Percentiles rank a stretch among this genome's conserved stretches.
These are phyloP conservation scores for Spea bombifrons DNA, from an alignment of 2,113 vertebrate species.

Conservation along the genomic window DNA sequence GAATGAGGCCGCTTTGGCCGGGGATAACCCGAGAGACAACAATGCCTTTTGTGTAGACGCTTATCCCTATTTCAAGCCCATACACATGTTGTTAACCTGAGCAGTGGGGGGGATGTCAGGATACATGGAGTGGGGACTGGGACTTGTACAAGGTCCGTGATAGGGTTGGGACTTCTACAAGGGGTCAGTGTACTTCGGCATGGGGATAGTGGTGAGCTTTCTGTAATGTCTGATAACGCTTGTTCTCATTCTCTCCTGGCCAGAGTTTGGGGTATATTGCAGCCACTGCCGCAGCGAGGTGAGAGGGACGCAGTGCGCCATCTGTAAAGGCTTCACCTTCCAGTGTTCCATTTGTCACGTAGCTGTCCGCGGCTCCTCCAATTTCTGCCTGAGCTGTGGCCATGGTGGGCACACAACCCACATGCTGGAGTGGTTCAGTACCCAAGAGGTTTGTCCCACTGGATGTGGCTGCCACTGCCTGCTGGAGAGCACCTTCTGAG, in stretches of 20 bases:
- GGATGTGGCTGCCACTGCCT: constrained; percentile 95
- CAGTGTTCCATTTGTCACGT: constrained; percentile 96
- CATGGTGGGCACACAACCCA: constrained; percentile 94
- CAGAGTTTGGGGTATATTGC: constrained; percentile 95
- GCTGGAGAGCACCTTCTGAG: constrained; percentile 91
- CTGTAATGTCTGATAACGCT: too few species aligned
- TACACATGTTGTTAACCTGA: too few species aligned
- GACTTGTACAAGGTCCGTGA: too few species aligned
- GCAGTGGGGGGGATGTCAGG: too few species aligned
- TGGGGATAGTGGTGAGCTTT: too few species aligned
- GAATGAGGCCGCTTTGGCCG: too few species aligned
- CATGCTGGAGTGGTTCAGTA: constrained; percentile 98
- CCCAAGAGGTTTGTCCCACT: constrained; percentile 90
- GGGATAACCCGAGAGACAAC: too few species aligned
- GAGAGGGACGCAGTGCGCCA: constrained; percentile 85
- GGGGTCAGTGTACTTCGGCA: too few species aligned
- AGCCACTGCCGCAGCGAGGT: constrained; percentile 93
- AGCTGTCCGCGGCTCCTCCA: constrained; percentile 90
- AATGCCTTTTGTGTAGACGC: too few species aligned
- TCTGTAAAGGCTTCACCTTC: constrained; percentile 94
- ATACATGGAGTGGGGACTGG: too few species aligned
- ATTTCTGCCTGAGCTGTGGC: constrained; percentile 94
- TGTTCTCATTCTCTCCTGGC: neutral
- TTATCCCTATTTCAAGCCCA: too few species aligned
- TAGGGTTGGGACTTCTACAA: too few species aligned